Evolutionary conservation across 2,888 invertebrate species (phyloP), one percentile per base, ranked within the genome.

Genomic region (Coecobrya sp.): DNA sequence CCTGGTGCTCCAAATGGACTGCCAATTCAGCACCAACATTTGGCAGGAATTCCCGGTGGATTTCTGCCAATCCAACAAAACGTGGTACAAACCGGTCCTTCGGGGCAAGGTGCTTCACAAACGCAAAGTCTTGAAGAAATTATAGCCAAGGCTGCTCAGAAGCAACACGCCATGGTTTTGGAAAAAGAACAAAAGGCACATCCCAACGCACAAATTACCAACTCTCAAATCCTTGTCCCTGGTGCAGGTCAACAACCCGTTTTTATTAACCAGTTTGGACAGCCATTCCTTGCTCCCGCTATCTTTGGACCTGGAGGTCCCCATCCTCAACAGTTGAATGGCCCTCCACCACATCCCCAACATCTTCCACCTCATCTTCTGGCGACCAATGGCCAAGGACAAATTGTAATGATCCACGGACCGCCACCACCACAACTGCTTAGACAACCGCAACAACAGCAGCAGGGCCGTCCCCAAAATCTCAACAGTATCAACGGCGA

Each of bases 111-210:
- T 8, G 62, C 68, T 19, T 86, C 49, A 52, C 42, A 30, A 13
- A 27, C 70, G 10, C 25, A 52, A 52, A 73, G 82, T 52, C 36
- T 92, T 4, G 79, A 92, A 59, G 85, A 92, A 89, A 92, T 92
- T 45, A 85, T 92, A 49, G 89, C 88, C 7, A 92, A 92, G 65
- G 92, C 92, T 52, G 92, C 92, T 1, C 88, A 89, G 42, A 65
- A 92, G 19, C 92, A 92, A 70, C 92, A 92, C 30, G 52, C 65
- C 5, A 86, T 30, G 62, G 89, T 92, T 36, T 22, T 92, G 11
- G 70, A 65, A 19, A 88, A 85, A 55, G 92, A 92, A 25, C 84
- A 92, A 27, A 73, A 85, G 22, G 85, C 88, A 4, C 76, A 92
- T 79, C 92, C 92, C 1, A 76, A 84, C 19, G 88, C 89, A 8